Percentiles rank a stretch among this genome's conserved stretches.
Evolutionary conservation across 2,888 invertebrate genomes (phyloP).

Genomic region (Andricus quercusramuli): DNA sequence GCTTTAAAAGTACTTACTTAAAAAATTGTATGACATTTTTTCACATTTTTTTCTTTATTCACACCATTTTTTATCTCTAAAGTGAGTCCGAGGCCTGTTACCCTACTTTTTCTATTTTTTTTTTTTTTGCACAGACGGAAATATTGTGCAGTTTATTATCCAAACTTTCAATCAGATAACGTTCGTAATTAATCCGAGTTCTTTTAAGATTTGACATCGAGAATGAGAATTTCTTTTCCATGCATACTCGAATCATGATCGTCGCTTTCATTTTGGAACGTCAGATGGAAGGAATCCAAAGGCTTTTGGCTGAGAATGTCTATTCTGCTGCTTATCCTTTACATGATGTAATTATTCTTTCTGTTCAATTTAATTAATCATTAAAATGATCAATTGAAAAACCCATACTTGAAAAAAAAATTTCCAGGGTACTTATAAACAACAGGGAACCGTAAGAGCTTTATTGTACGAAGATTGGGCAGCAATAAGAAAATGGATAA

Average conservation of each 20-base stretch:
- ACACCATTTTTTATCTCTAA: too few species aligned
- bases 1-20: too few species aligned
- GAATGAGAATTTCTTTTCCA: slow-evolving; percentile 85
- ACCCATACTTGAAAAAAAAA: not conserved
- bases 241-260: slow-evolving; percentile 84
- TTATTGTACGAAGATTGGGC: slow-evolving; percentile 87
- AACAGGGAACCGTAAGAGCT: slow-evolving; percentile 79
- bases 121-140: too few species aligned
- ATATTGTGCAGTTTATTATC: too few species aligned
- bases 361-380: slow-evolving; percentile 36
- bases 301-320: slow-evolving; percentile 83
- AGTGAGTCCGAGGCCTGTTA: too few species aligned
- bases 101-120: not conserved
- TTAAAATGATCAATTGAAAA: slow-evolving; percentile 18
- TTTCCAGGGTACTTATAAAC: slow-evolving; percentile 80
- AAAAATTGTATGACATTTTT: too few species aligned
- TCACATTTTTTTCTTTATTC: too few species aligned
- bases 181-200: not conserved
- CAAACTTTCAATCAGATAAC: too few species aligned
- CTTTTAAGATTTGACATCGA: slow-evolving; percentile 83
- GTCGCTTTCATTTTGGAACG: slow-evolving; percentile 88
- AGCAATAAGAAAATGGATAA: slow-evolving; percentile 84
- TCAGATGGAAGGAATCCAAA: slow-evolving; percentile 85
- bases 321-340: slow-evolving; percentile 88
- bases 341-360: slow-evolving; percentile 84